Evolutionary conservation across 1,140 invertebrate species (phyloP).

Genomic region (Zaprionus ornatus): DNA sequence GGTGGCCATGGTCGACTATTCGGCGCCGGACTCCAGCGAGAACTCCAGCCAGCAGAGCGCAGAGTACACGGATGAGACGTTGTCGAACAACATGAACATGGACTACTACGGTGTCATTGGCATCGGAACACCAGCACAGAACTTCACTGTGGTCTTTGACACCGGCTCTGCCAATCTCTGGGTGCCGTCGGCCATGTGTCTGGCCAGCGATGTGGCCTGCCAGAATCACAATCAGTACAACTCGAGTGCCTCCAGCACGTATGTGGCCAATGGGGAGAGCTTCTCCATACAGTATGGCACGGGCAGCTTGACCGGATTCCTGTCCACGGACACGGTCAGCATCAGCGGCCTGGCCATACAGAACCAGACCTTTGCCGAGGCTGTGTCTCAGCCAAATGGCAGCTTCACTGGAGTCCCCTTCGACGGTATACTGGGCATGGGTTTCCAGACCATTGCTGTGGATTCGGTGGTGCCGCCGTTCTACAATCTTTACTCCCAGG

Average conservation of each 20-base stretch:
- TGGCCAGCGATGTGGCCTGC: constrained; percentile 59
- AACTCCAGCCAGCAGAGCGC: constrained; percentile 32
- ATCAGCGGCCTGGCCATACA: constrained; percentile 88
- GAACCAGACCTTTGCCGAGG: constrained; percentile 97
- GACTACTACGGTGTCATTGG: constrained; percentile 89
- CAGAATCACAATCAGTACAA: constrained; percentile 71
- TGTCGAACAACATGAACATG: constrained; percentile 67
- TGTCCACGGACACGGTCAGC: constrained; percentile 67
- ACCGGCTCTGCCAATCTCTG: constrained; percentile 73
- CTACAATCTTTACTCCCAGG: constrained; percentile 95
- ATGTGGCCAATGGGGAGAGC: constrained; percentile 51
- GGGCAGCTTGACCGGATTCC: constrained; percentile 58
- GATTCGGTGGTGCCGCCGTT: constrained; percentile 96
- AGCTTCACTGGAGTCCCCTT: constrained; percentile 97
- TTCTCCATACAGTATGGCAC: constrained; percentile 74
- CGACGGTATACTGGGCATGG: constrained; percentile 98
- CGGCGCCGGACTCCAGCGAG: constrained; percentile 32
- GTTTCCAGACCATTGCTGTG: constrained; percentile 93
- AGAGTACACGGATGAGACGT: constrained; percentile 47
- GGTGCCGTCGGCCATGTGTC: constrained; percentile 67
- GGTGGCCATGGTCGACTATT: constrained; percentile 27
- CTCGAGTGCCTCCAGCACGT: constrained; percentile 64
- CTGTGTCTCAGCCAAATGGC: constrained; percentile 93
- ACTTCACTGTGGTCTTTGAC: constrained; percentile 77
- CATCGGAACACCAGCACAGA: constrained; percentile 96